phyloP scores from a whole-genome alignment of 2,113 vertebrate genomes.

The Bos indicus region DNA sequence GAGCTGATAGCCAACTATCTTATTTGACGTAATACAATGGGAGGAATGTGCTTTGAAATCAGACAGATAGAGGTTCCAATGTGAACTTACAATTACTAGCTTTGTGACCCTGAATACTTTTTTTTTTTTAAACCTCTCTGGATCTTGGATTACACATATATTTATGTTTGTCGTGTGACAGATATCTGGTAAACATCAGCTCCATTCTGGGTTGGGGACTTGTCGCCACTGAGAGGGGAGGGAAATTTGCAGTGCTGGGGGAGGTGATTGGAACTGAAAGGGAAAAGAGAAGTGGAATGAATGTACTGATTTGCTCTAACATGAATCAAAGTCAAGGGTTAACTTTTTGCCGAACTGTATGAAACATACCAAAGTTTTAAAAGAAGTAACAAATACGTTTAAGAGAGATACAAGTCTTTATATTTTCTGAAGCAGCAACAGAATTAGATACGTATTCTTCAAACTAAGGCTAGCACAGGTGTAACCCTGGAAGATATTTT shows the following conservation, averaged over 20 bases:
- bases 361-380: not conserved
- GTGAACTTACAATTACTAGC: not conserved
- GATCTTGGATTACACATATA: not conserved
- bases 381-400: not conserved
- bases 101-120: not conserved
- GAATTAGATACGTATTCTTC: not conserved
- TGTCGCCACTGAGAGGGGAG: not conserved
- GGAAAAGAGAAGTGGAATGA: not conserved
- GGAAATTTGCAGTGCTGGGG: not conserved
- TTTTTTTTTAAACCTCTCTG: not conserved
- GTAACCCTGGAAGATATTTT: not conserved
- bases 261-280: not conserved
- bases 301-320: not conserved
- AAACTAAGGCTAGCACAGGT: not conserved
- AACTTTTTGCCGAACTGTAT: not conserved
- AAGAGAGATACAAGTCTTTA: not conserved
- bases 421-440: not conserved
- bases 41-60: constrained; percentile 32
- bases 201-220: not conserved
- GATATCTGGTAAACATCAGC: not conserved
- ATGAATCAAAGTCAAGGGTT: not conserved
- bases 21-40: not conserved
- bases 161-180: not conserved
- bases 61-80: not conserved
- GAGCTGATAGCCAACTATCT: not conserved